Conservation (phyloP, 2,888 invertebrate genomes). For the Entomobrya proxima region DNA sequence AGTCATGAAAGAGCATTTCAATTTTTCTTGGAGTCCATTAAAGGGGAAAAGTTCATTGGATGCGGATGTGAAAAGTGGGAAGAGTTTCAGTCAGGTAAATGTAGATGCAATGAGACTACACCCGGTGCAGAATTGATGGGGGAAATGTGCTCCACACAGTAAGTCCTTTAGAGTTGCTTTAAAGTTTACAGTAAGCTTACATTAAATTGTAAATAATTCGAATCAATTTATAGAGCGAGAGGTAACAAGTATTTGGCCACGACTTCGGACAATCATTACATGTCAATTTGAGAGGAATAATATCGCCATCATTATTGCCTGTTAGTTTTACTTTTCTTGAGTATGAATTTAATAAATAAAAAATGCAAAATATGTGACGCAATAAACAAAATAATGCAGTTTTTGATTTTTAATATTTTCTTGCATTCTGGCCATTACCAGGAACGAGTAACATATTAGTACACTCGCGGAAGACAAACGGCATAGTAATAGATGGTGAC, state of each 20-base stretch:
- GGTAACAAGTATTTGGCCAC: slow-evolving; percentile 68
- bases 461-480: too few relatives aligned
- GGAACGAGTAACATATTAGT: too few relatives aligned
- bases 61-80: slow-evolving; percentile 68
- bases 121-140: slow-evolving; percentile 67
- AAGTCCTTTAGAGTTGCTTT: neutral
- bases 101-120: slow-evolving; percentile 42
- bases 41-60: slow-evolving; percentile 67
- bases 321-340: too few relatives aligned
- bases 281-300: too few relatives aligned
- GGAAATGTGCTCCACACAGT: slow-evolving; percentile 66
- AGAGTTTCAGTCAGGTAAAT: slow-evolving; percentile 50
- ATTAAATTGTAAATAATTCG: slow-evolving; percentile 9
- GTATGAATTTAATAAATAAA: too few relatives aligned
- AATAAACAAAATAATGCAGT: too few relatives aligned
- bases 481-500: too few relatives aligned
- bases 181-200: slow-evolving; percentile 27
- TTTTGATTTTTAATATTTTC: too few relatives aligned
- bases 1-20: slow-evolving; percentile 67
- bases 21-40: slow-evolving; percentile 64
- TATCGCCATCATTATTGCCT: too few relatives aligned
- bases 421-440: too few relatives aligned
- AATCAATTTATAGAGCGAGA: slow-evolving; percentile 61
- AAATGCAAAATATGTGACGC: too few relatives aligned
- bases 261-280: slow-evolving; percentile 50